Conservation (phyloP, 2,797 vertebrate species). For the Dendrocincla tyrannina region DNA sequence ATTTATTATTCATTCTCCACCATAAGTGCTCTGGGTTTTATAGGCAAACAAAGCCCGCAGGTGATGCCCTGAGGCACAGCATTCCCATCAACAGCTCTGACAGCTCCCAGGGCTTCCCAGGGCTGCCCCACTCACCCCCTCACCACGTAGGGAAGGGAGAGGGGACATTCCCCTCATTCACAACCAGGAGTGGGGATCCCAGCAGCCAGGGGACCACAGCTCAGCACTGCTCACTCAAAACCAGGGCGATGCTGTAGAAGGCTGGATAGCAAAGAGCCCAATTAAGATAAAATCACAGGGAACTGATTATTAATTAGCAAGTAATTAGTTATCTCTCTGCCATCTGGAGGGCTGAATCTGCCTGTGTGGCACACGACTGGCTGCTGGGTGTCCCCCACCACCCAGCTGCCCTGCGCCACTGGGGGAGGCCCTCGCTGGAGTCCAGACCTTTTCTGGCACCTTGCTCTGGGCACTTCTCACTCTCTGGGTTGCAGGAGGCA, state of each 20-base stretch:
- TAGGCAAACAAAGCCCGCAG: neutral
- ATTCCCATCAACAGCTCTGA: neutral
- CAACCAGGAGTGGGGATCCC: neutral
- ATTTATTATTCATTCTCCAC: neutral
- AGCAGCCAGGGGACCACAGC: rapidly evolving
- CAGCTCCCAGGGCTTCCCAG: neutral
- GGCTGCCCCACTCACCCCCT: neutral
- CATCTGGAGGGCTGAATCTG: slow-evolving; percentile 36
- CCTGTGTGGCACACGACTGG: neutral
- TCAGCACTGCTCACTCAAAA: rapidly evolving
- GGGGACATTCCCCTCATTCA: neutral
- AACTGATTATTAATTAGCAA: slow-evolving; percentile 57
- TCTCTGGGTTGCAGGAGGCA: neutral
- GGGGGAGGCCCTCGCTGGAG: rapidly evolving
- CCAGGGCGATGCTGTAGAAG: neutral
- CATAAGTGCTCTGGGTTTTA: neutral
- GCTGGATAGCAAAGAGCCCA: neutral
- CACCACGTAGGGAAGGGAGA: rapidly evolving
- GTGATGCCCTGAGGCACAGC: neutral
- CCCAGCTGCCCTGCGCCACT: rapidly evolving
- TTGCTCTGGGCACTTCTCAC: neutral
- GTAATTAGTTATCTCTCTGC: slow-evolving; percentile 41
- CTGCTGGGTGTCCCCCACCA: neutral
- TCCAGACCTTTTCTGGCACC: neutral
- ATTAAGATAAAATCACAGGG: slow-evolving; percentile 63